Evolutionary conservation across 1,140 invertebrate species (phyloP).

Genomic region (Brachionus manjavacas): DNA sequence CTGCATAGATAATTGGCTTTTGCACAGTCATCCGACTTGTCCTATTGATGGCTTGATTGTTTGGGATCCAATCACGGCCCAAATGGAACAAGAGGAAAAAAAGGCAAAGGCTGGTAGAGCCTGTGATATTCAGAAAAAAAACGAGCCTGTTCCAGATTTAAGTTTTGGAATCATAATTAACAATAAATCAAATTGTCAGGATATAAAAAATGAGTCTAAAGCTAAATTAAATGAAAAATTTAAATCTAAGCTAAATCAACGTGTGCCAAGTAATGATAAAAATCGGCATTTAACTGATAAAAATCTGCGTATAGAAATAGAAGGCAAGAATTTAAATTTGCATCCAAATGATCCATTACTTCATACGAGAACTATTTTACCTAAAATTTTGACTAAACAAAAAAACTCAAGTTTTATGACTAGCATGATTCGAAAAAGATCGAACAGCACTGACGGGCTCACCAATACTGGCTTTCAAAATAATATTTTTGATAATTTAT

Average conservation of each 20-base stretch:
- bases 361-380: neutral
- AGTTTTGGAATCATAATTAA: neutral
- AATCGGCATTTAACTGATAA: neutral
- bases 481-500: neutral
- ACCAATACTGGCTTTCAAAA: neutral
- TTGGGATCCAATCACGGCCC: constrained; percentile 13
- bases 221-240: neutral
- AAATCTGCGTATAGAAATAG: neutral
- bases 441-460: neutral
- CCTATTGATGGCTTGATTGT: constrained; percentile 51
- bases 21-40: constrained; percentile 54
- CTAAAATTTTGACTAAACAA: neutral
- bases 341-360: neutral
- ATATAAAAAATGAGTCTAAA: neutral
- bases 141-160: neutral
- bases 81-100: constrained; percentile 39
- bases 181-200: neutral
- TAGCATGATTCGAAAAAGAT: neutral
- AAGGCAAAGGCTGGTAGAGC: neutral
- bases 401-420: neutral
- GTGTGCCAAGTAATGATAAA: neutral
- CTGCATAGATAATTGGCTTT: constrained; percentile 48
- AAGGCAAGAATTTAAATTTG: neutral
- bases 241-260: neutral
- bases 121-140: neutral